Base-by-base conservation (phyloP, 2,797 vertebrate species). In the Hipposideros larvatus region DNA sequence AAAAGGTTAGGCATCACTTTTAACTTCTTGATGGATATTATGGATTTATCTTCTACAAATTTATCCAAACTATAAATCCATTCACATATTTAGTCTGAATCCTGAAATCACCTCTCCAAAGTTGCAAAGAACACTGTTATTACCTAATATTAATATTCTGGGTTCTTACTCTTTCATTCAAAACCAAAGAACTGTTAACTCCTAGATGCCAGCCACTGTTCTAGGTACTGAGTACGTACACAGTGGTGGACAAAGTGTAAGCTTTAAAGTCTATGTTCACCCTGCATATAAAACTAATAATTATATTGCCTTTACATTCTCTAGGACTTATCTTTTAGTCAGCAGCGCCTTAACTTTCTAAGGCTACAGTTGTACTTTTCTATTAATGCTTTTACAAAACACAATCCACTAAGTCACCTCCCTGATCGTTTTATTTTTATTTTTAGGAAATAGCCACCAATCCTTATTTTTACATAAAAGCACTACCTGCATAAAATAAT, bases 111-210 rank as follows among this genome's bases (percentile, higher is more conserved):
- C 11, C 18, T 61, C 66, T 90, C 82, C 66, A 68, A 84, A 84
- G 46, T 87, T 89, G 90, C 55, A 87, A 86, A 88, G 43, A 86
- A 71, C 10, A 84, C 13, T 68, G 26, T 57, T 61, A 51, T 85
- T 63, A 86, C 28, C 22, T 70, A 83, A 51, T 88, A 74, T 26
- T 34, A 89, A 80, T 37, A 73, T 41, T 91, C 11, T 75, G 74
- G 2, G 2, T 28, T 77, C 94, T 80, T 66, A 68, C 4, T 80
- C 73, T 82, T 93, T 92, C 34, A 75, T 68, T 71, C 18, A 63
- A 48, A 89, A 77, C 75, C 26, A 82, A 92, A 91, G 59, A 87
- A 53, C 37, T 73, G 10, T 31, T 61, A 83, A 75, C 24, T 88
- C 10, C 10, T 24, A 71, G 70, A 84, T 57, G 55, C 24, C 13